Base-by-base conservation (phyloP, 2,888 invertebrate genomes). In the Cremastinae sp. region DNA sequence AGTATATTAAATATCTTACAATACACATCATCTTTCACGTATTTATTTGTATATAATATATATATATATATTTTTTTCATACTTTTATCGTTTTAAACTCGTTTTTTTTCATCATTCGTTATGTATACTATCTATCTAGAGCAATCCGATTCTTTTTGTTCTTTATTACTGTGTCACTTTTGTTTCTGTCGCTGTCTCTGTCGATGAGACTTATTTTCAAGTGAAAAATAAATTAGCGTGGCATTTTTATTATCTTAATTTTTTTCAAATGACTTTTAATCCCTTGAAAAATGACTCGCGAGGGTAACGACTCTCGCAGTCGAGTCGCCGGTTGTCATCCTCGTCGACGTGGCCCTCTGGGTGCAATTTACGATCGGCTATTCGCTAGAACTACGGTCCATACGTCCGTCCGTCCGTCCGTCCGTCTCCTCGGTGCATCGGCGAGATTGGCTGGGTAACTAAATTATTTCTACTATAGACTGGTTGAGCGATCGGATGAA, bases 1-100 rank as follows among this genome's bases (percentile, higher is more conserved):
- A 81, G 85, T 88, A n/a, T n/a, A 87, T 87, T 87, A 87, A 87
- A 87, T 88, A 87, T 88, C 84, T 87, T 87, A 87, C 87, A 88
- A 84, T 87, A 87, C 87, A 87, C 87, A 88, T 85, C 84, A 79
- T 85, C 82, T 84, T 87, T 82, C 81, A 85, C 84, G 85, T 84
- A 83, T 84, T 82, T 84, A 81, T 84, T 79, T 79, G 80, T 80
- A 80, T 80, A 80, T 84, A 82, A 51, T 22, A 51, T 20, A 20
- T 58, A 79, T 79, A 81, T 79, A 81, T 80, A 81, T 84, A 82
- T 82, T 80, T 83, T 82, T 79, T 83, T 81, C 83, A 83, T 85
- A 80, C 82, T 84, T 85, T 75, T 78, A 74, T 77, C 72, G 74
- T 79, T 71, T 72, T 78, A 74, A 82, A 72, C 78, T 82, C 77